Base-by-base conservation (phyloP, 1,140 invertebrate species). In the Sminthurides bifidus region DNA sequence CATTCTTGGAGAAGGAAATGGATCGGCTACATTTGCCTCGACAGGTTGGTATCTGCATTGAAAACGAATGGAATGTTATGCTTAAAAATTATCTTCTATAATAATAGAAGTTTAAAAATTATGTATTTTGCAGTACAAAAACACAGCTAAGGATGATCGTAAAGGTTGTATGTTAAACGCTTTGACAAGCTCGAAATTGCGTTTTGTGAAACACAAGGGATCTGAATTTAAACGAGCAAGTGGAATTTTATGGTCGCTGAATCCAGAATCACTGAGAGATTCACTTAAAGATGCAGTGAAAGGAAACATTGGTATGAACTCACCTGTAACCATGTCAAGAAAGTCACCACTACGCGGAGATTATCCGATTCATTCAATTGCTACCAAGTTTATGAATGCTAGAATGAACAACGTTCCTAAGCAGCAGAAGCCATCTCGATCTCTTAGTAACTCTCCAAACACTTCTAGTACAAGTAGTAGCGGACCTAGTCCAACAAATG, bases 1-100 rank as follows among this genome's bases (percentile, higher is more conserved):
- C 54, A 15, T 61, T 57, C 31, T 45, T 57, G 24, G 51, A 57
- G 8, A 19, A 19, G 26, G 31, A 61, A 26, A 24, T 53, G 14
- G 52, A 61, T 3, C 17, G 40, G 1, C 45, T 61, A 5, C 54
- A 61, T 51, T 45, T 61, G 24, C 59, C 59, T 14, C 19, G 54
- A 44, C 26, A 30, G 45, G 59, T 61, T 38, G 54, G 37, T 41
- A 37, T 12, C 35, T 24, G 12, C 8, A 21, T 8, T 10, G 21
- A 44, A 8, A 8, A 10, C 21, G 6, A 44, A 12, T 44, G 8
- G 21, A 35, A 35, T 10, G 12, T 10, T 19, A 12, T 10, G 41
- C 8, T 14, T 44, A 14, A 8, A 14, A 14, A 44, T 19, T 8
- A 14, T 44, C 12, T 44, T 19, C 8, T 14, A 6, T 30, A 41